Evolutionary conservation across 2,113 vertebrate genomes (phyloP).

Genomic region (Rattus rattus): DNA sequence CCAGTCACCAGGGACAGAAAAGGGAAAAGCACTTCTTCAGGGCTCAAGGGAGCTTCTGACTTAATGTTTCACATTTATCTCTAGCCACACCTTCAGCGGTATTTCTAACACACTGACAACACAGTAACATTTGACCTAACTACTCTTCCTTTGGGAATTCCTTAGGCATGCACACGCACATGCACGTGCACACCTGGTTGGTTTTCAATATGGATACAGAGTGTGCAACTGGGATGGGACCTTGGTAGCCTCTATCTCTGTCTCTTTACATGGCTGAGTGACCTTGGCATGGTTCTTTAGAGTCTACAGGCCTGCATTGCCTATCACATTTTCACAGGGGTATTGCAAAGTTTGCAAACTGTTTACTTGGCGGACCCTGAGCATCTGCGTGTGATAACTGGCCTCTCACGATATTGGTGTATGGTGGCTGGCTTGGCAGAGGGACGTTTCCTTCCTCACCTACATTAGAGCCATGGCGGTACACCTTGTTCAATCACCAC

Average conservation of each 20-base stretch:
- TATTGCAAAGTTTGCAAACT: neutral
- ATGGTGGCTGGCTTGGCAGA: too few relatives aligned
- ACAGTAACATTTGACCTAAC: neutral
- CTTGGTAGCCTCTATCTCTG: neutral
- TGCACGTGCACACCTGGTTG: neutral
- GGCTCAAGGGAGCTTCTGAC: neutral
- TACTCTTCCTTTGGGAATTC: conserved; percentile 1
- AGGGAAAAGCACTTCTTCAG: conserved; percentile 27
- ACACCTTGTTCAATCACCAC: neutral
- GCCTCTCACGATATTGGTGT: neutral
- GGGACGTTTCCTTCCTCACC: neutral
- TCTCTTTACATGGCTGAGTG: neutral
- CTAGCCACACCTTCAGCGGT: neutral
- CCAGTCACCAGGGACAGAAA: conserved; percentile 39
- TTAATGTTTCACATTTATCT: conserved; percentile 53
- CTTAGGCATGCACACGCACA: too few relatives aligned
- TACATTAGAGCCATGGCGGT: neutral
- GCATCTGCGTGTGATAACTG: neutral
- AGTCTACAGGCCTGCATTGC: neutral
- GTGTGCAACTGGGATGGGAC: neutral
- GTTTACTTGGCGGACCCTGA: conserved; percentile 8
- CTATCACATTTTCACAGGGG: neutral
- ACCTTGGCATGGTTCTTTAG: neutral
- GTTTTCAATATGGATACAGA: neutral
- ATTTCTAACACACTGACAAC: conserved; percentile 24